Base-by-base conservation (phyloP, 2,797 vertebrate species). In the Sardinella longiceps region DNA sequence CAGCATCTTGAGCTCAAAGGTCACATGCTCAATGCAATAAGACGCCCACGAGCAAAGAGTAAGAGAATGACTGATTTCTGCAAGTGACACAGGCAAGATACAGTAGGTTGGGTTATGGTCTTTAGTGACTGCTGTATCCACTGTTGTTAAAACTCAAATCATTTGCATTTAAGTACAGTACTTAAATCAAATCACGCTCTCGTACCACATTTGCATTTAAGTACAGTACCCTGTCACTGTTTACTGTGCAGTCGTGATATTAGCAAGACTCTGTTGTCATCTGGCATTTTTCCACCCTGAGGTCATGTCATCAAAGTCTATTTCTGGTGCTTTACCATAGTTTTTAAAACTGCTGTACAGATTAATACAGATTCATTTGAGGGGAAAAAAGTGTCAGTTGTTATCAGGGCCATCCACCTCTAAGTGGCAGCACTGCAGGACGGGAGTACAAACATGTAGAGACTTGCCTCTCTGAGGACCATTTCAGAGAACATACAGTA, bases 381-480 rank as follows among this genome's bases (percentile, higher is more conserved):
- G 39, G 15, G 30, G 5, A 66, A 30, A 3, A 14, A 18, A 74
- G 30, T 37, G 70, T 39, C 70, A 39, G 37, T 5, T 77, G 18
- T 77, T 77, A 37, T 5, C 1, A 77, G 33, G 20, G 6, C 18
- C 18, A 23, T 9, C 15, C 5, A 5, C 10, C 37, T 23, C 20
- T 15, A 20, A 14, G 15, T 30, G 18, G 20, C 33, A 43, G 23
- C 70, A 43, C 5, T 5, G 15, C 33, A 43, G 70, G 20, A 20
- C 20, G 39, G 11, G 70, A 43, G 7, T 3, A 23, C 1, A 63
- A 63, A 74, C 53, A 81, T 51, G 51, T 18, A 5, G 70, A 45
- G 20, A 30, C 50, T 58, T 63, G 83, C 37, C 83, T 81, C 10
- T 45, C 37, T 28, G 37, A 84, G n/a, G 37, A 77, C n/a, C 39